A percentile compares a stretch with the other conserved stretches of the same genome.
phyloP scores from a whole-genome alignment of 2,113 vertebrate species.

The Phoenicopterus ruber region DNA sequence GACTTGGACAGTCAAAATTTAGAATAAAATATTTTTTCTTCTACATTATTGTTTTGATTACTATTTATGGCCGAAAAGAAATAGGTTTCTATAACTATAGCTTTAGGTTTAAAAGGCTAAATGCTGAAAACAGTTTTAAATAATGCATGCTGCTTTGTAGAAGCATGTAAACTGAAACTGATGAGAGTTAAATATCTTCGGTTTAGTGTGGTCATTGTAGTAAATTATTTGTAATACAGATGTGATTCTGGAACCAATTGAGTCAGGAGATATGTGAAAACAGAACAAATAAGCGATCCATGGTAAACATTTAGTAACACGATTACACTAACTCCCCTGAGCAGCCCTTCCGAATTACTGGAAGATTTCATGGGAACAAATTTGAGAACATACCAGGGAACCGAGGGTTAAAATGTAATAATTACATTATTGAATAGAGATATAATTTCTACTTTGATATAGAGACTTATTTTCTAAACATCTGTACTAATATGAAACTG shows the following conservation, averaged over 20 bases:
- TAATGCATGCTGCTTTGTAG: not conserved
- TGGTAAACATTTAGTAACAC: not conserved
- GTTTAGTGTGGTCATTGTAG: not conserved
- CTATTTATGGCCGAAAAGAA: not conserved
- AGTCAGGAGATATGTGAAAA: not conserved
- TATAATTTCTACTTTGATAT: conserved; percentile 19
- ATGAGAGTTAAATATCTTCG: not conserved
- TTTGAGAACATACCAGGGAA: not conserved
- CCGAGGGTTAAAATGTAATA: conserved; percentile 24
- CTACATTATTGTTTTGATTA: not conserved
- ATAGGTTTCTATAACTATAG: not conserved
- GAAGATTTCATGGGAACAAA: conserved; percentile 18
- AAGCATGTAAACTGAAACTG: not conserved
- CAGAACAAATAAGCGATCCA: not conserved
- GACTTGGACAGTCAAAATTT: not conserved
- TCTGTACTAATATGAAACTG: not conserved
- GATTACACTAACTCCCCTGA: not conserved
- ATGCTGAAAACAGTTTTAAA: not conserved
- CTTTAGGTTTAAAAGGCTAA: not conserved
- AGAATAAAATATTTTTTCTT: not conserved
- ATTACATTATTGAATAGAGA: not conserved
- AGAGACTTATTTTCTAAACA: conserved; percentile 28
- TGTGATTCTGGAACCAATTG: conserved; percentile 28
- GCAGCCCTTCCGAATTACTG: conserved; percentile 9
- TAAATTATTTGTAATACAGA: not conserved